Evolutionary conservation across 2,113 vertebrate genomes (phyloP).

Genomic region (Circaetus cinerascens): DNA sequence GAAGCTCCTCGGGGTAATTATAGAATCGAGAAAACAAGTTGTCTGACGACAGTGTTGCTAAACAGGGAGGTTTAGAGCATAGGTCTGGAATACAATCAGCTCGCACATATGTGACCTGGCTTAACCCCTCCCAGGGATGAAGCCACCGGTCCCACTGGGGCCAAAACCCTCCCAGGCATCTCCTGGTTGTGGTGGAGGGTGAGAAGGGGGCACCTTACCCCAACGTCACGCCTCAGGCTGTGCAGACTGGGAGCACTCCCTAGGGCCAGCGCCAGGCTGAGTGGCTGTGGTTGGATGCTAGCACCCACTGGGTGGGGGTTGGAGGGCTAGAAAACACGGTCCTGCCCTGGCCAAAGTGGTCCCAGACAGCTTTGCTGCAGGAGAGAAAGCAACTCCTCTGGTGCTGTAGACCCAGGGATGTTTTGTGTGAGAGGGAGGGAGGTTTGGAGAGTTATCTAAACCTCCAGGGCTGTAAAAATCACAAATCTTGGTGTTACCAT

Average conservation of each 20-base stretch:
- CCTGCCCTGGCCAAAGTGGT: not conserved
- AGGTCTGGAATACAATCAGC: slow-evolving; percentile 66
- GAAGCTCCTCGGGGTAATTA: slow-evolving; percentile 55
- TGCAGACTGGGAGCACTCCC: not conserved
- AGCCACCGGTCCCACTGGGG: not conserved
- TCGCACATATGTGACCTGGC: slow-evolving; percentile 36
- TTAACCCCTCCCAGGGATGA: slow-evolving; percentile 47
- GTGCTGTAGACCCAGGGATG: not conserved
- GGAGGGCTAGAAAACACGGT: not conserved
- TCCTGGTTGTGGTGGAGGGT: not conserved
- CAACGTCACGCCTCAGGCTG: rapidly evolving
- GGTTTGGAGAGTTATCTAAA: not conserved
- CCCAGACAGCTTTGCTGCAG: not conserved
- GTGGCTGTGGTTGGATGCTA: not conserved
- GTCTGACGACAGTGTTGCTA: slow-evolving; percentile 64
- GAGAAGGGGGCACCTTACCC: not conserved
- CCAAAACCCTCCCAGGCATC: not conserved
- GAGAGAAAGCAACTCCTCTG: not conserved
- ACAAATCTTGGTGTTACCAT: not conserved
- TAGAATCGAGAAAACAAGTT: slow-evolving; percentile 68
- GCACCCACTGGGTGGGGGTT: not conserved
- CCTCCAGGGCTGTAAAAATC: not conserved
- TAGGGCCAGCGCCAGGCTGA: not conserved
- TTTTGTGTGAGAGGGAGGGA: not conserved
- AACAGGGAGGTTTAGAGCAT: slow-evolving; percentile 65